Percentiles rank a stretch among this genome's conserved stretches.
Evolutionary conservation across 2,888 invertebrate species (phyloP).

Genomic region (Parasteatoda lunata): DNA sequence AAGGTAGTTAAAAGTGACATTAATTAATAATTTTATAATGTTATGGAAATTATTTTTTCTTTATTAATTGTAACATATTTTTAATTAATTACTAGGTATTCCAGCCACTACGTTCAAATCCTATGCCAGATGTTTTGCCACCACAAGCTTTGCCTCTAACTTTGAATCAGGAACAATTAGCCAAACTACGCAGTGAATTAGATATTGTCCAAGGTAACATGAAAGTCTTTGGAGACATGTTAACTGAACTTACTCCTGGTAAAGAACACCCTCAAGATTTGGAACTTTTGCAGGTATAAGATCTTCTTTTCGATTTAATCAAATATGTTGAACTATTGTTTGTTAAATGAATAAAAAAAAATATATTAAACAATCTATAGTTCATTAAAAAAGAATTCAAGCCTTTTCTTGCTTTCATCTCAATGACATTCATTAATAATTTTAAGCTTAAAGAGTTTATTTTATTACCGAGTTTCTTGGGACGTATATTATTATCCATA

Average conservation of each 20-base stretch:
- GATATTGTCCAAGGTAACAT: slow-evolving; percentile 95
- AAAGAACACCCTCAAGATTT: slow-evolving; percentile 87
- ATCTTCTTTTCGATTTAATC: not conserved
- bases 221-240: slow-evolving; percentile 95
- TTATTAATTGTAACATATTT: not conserved
- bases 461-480: no score
- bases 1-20: not conserved
- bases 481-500: no score
- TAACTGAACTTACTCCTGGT: slow-evolving; percentile 90
- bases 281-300: slow-evolving; percentile 85
- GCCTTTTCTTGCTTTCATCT: not conserved
- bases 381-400: not conserved
- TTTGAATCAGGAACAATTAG: slow-evolving; percentile 86
- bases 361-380: not conserved
- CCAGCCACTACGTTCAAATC: slow-evolving; percentile 24
- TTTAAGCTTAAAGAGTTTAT: no score
- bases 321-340: not conserved
- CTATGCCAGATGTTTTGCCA: slow-evolving; percentile 58
- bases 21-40: not conserved
- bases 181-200: slow-evolving; percentile 92
- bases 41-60: not conserved
- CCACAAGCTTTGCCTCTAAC: slow-evolving; percentile 72
- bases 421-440: no score
- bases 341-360: not conserved
- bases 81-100: not conserved